Percentiles rank a stretch among this genome's conserved stretches.
These are phyloP conservation scores for Phacellophora camtschatica DNA, from an alignment of 30 jellyfish, hydroid and myxozoan species.

Conservation along the genomic window DNA sequence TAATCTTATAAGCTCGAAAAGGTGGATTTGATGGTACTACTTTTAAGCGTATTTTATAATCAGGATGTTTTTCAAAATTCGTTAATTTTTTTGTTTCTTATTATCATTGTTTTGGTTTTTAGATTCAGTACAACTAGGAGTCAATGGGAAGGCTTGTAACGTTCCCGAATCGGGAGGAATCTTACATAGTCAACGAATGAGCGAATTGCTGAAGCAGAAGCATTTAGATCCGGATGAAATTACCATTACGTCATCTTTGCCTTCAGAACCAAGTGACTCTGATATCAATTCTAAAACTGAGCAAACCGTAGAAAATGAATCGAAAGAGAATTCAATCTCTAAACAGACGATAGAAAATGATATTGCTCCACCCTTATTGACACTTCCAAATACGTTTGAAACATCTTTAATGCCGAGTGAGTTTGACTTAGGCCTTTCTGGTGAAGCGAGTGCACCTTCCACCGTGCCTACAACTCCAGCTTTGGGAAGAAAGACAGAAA, in stretches of 20 bases:
- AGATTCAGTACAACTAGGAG: neutral
- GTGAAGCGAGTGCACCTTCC: neutral
- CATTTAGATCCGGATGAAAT: constrained; percentile 11
- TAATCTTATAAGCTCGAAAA: too few species aligned
- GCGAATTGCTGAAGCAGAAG: constrained; percentile 10
- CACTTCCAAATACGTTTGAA: too few species aligned
- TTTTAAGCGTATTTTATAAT: too few species aligned
- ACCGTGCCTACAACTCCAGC: constrained; percentile 62
- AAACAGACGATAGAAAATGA: too few species aligned
- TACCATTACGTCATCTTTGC: constrained; percentile 13
- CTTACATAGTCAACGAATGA: neutral
- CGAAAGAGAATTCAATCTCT: too few species aligned
- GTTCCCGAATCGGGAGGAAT: too few species aligned
- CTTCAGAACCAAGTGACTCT: neutral
- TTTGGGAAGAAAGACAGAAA: constrained; percentile 29
- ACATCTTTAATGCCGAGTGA: too few species aligned
- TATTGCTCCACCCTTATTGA: too few species aligned
- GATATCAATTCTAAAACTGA: neutral
- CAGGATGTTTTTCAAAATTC: too few species aligned
- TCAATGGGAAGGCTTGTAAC: neutral
- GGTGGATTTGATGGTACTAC: too few species aligned
- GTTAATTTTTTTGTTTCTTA: too few species aligned
- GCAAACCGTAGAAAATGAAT: neutral
- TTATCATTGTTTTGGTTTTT: neutral
- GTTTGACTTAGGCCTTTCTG: too few species aligned